A percentile compares a stretch with the other conserved stretches of the same genome.
phyloP scores from a whole-genome alignment of 2,113 vertebrate genomes.

The Alligator sinensis region DNA sequence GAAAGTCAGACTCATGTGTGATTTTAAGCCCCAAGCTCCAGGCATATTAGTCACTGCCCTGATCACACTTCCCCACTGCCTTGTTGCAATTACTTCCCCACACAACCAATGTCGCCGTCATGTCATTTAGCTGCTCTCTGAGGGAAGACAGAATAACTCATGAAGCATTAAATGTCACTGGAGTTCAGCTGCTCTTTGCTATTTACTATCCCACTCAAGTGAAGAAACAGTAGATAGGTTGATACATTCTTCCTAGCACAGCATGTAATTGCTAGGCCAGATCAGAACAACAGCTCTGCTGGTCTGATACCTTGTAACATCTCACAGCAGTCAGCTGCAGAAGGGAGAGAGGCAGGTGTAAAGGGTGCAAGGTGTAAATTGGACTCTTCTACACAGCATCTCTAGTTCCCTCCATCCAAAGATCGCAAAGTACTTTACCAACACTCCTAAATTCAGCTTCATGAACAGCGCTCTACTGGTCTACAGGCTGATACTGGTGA shows the following conservation, averaged over 20 bases:
- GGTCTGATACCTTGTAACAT: background rate
- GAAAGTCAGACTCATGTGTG: background rate
- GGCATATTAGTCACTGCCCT: background rate
- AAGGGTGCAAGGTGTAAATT: fast-evolving
- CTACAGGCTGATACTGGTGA: background rate
- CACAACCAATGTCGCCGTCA: fast-evolving
- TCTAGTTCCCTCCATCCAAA: background rate
- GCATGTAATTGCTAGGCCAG: background rate
- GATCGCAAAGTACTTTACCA: background rate
- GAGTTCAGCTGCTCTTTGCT: background rate
- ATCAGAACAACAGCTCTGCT: background rate
- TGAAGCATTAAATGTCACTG: background rate
- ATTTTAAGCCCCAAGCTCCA: background rate
- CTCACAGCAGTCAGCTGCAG: fast-evolving
- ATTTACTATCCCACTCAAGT: background rate
- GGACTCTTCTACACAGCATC: fast-evolving
- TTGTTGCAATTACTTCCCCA: fast-evolving
- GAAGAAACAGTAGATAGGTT: background rate
- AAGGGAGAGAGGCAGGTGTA: background rate
- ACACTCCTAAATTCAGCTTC: background rate
- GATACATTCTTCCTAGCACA: background rate
- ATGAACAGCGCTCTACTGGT: background rate
- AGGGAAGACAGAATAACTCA: background rate
- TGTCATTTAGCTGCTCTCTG: background rate
- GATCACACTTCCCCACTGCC: background rate